Percentiles rank a stretch among this genome's conserved stretches.
Evolutionary conservation across 1,140 invertebrate genomes (phyloP).

Genomic region (Helicorthomorpha holstii): DNA sequence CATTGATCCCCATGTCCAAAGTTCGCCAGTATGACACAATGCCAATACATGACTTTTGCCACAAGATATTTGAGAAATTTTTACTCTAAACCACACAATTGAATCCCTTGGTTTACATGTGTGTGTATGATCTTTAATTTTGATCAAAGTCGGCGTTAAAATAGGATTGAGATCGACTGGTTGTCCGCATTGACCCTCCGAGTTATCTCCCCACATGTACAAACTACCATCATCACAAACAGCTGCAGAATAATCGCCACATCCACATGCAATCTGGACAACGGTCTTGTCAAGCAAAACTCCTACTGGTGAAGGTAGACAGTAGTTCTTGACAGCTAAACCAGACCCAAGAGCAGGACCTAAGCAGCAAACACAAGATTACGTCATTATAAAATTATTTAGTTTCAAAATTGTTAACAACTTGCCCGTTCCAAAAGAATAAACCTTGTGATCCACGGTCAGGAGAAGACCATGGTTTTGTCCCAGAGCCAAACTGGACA

Average conservation of each 20-base stretch:
- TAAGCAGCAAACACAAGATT: background rate
- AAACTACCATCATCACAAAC: background rate
- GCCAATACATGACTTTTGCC: conserved; percentile 1
- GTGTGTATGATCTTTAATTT: background rate
- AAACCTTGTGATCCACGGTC: background rate
- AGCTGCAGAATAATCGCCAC: background rate
- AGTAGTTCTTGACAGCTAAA: background rate
- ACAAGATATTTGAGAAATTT: background rate
- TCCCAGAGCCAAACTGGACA: background rate
- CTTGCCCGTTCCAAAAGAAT: background rate
- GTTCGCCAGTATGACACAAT: background rate
- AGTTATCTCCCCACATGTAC: conserved; percentile 11
- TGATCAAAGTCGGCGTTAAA: background rate
- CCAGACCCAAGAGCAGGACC: background rate
- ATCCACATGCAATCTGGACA: conserved; percentile 4
- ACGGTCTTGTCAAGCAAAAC: background rate
- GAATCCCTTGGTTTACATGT: background rate
- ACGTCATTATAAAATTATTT: background rate
- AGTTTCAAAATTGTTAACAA: background rate
- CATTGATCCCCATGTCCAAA: conserved; percentile 6
- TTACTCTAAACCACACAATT: background rate
- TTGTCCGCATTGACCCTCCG: conserved; percentile 4
- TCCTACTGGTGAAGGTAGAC: background rate
- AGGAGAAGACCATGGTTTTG: background rate
- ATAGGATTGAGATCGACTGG: background rate